Conservation (phyloP, 2,888 invertebrate genomes). For the Mesorhabditis belari region DNA sequence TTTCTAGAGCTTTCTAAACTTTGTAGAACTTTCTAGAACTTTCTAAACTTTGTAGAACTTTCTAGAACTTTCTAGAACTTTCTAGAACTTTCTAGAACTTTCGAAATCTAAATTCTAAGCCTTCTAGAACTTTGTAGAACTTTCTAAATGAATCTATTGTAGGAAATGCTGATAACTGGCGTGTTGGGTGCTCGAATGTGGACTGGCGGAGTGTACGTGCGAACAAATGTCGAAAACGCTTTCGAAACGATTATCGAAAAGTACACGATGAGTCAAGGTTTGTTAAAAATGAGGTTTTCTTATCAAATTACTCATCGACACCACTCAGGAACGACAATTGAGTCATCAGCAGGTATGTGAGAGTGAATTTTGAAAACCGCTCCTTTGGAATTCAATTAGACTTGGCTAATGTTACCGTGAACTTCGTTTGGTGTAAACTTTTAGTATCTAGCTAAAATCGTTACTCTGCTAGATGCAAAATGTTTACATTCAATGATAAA, state of each 20-base stretch:
- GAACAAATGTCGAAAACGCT: slow-evolving; percentile 12
- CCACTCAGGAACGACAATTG: too few relatives aligned
- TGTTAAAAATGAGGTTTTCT: slow-evolving; percentile 4
- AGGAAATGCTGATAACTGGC: slow-evolving; percentile 46
- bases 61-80: not conserved
- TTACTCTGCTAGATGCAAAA: too few relatives aligned
- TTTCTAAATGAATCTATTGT: slow-evolving; percentile 2
- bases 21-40: not conserved
- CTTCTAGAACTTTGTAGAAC: not conserved
- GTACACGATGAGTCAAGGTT: slow-evolving; percentile 1
- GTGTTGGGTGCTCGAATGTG: slow-evolving; percentile 48
- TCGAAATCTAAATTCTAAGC: not conserved
- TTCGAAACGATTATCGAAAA: slow-evolving; percentile 14
- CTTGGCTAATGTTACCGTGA: too few relatives aligned
- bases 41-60: not conserved
- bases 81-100: not conserved
- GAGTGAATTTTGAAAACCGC: too few relatives aligned
- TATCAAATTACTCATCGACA: too few relatives aligned
- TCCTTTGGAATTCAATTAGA: too few relatives aligned
- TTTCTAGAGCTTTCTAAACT: not conserved
- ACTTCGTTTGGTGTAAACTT: too few relatives aligned
- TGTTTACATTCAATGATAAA: too few relatives aligned
- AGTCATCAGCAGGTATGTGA: too few relatives aligned
- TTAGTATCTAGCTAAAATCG: too few relatives aligned
- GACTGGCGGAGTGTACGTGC: slow-evolving; percentile 49